A percentile compares a stretch with the other conserved stretches of the same genome.
Evolutionary conservation across 1,140 invertebrate genomes (phyloP).

Genomic region (Brachionus calyciflorus): DNA sequence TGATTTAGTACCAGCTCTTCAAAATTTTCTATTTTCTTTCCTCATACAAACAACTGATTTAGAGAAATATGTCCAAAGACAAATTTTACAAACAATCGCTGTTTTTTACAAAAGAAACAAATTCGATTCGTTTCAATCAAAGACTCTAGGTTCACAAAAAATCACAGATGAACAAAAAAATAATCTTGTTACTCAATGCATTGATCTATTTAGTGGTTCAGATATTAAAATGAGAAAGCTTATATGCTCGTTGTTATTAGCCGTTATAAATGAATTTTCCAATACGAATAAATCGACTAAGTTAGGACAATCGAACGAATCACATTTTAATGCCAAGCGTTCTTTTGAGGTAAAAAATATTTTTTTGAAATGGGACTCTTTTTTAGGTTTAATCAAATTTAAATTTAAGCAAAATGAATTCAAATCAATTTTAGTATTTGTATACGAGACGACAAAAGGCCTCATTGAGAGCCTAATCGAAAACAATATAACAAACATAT

Average conservation of each 20-base stretch:
- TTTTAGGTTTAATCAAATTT: neutral
- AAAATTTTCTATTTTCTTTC: conserved; percentile 3
- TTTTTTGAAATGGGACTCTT: too few relatives aligned
- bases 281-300: conserved; percentile 32
- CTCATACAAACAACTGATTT: neutral
- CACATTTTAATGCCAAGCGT: conserved; percentile 41
- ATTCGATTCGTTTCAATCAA: conserved; percentile 8
- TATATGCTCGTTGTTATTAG: neutral
- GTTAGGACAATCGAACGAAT: conserved; percentile 13
- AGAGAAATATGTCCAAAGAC: conserved; percentile 23
- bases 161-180: neutral
- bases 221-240: conserved; percentile 14
- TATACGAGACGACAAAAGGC: neutral
- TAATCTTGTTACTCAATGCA: neutral
- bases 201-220: neutral
- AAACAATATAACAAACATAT: neutral
- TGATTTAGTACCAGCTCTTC: neutral
- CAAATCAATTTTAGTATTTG: conserved; percentile 30
- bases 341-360: conserved; percentile 27
- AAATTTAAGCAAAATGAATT: conserved; percentile 41
- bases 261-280: conserved; percentile 21
- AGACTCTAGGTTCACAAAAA: neutral
- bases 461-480: neutral
- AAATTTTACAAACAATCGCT: conserved; percentile 37
- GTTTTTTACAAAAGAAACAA: conserved; percentile 43